These are phyloP conservation scores for Stichodactyla mertensii DNA, from an alignment of 64 coral and sea anemone genomes.

Conservation along the genomic window DNA sequence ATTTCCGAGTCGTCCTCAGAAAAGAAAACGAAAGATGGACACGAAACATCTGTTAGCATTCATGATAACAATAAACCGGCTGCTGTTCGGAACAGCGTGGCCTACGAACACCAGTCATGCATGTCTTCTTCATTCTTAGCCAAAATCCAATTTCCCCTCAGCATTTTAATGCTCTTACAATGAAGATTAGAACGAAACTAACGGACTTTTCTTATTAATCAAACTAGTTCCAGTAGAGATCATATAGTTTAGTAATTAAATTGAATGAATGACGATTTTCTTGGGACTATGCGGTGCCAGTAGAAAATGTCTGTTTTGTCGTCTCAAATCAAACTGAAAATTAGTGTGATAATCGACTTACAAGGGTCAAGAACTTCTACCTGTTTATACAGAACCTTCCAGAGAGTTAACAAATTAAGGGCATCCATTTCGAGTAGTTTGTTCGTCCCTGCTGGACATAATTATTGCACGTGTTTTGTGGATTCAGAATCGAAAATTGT, in stretches of 20 bases:
- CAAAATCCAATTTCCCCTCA: not conserved
- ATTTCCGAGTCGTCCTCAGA: not conserved
- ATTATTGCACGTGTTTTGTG: not conserved
- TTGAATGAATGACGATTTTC: not conserved
- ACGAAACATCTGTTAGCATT: not conserved
- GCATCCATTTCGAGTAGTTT: not conserved
- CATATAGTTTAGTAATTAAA: not conserved
- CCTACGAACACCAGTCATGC: not conserved
- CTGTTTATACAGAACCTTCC: not conserved
- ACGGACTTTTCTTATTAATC: not conserved
- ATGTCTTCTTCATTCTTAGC: not conserved
- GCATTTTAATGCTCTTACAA: not conserved
- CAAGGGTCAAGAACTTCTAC: too few relatives aligned
- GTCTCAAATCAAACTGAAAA: not conserved
- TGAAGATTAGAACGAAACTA: not conserved
- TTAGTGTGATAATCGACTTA: not conserved
- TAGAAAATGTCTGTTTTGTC: not conserved
- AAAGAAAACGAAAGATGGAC: not conserved
- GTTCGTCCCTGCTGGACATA: not conserved
- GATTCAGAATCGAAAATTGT: not conserved
- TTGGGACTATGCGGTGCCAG: not conserved
- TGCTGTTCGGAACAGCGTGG: not conserved
- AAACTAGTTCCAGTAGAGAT: not conserved
- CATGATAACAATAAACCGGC: not conserved
- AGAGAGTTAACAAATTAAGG: not conserved